Conservation (phyloP, 2,888 invertebrate species). For the Eilema griseolum region DNA sequence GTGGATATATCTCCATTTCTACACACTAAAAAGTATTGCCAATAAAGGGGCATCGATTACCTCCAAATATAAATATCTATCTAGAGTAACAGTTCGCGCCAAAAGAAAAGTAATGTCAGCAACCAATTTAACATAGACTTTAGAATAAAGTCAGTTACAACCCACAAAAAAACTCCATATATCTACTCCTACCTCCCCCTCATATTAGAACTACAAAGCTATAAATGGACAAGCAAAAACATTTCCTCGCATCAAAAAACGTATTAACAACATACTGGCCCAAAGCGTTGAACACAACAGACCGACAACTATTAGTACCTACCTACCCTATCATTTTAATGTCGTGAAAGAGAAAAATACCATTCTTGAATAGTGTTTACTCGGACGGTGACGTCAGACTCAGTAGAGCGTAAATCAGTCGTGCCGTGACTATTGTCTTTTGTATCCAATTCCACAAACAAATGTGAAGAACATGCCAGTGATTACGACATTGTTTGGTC, state of each 20-base stretch:
- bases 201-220: neutral
- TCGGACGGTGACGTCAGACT: constrained; percentile 16
- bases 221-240: neutral
- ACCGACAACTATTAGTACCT: neutral
- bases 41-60: too few species aligned
- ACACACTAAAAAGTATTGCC: too few species aligned
- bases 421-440: constrained; percentile 9
- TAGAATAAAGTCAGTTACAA: neutral
- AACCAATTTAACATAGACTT: neutral
- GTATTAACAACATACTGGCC: neutral
- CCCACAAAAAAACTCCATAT: neutral
- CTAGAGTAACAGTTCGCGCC: too few species aligned
- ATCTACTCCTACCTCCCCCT: too few species aligned
- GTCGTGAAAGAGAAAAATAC: constrained; percentile 12
- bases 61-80: too few species aligned
- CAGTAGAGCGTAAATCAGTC: constrained; percentile 12
- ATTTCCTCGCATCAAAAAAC: neutral
- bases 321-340: constrained; percentile 3
- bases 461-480: constrained; percentile 35
- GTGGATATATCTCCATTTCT: too few species aligned
- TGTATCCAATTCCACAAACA: constrained; percentile 17
- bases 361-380: constrained; percentile 10
- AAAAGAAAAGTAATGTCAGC: too few species aligned
- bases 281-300: neutral
- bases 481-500: constrained; percentile 31